Percentiles rank a stretch among this genome's conserved stretches.
Conservation (phyloP, 2,797 vertebrate genomes). For the Rhinophrynus dorsalis region DNA sequence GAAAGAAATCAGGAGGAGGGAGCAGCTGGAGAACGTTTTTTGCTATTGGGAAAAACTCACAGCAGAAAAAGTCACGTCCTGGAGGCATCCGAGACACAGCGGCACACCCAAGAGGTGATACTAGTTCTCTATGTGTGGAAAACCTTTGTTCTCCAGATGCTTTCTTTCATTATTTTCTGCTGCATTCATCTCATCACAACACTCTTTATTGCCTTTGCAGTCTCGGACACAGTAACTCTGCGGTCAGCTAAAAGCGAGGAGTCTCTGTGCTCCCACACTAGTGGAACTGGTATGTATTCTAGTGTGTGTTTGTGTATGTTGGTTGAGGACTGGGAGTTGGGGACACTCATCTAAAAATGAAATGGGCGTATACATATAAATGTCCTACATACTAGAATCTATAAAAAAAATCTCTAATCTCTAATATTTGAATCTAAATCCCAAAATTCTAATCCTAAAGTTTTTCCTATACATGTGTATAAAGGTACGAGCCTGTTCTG, state of each 20-base stretch:
- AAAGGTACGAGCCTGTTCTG: no score
- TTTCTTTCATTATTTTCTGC: no score
- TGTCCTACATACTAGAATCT: no score
- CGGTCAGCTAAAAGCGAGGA: constrained; percentile 80
- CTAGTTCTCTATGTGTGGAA: no score
- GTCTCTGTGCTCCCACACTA: constrained; percentile 77
- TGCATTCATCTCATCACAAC: neutral
- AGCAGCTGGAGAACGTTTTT: constrained; percentile 81
- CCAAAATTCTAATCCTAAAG: no score
- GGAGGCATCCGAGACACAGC: constrained; percentile 51
- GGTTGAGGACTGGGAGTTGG: no score
- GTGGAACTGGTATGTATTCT: constrained; percentile 66
- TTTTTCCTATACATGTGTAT: no score
- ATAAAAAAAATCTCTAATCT: no score
- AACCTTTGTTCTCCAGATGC: no score
- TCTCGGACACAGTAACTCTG: constrained; percentile 72
- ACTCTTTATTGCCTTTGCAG: constrained; percentile 42
- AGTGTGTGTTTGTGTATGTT: neutral
- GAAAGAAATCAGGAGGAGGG: constrained; percentile 64
- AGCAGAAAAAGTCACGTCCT: constrained; percentile 65
- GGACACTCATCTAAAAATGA: no score
- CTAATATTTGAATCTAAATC: no score
- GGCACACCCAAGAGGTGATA: constrained; percentile 13
- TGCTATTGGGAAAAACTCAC: constrained; percentile 69
- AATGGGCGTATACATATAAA: no score